Percentiles rank a stretch among this genome's conserved stretches.
Conservation (phyloP, 2,888 invertebrate genomes). For the Chrysolina oricalcia region DNA sequence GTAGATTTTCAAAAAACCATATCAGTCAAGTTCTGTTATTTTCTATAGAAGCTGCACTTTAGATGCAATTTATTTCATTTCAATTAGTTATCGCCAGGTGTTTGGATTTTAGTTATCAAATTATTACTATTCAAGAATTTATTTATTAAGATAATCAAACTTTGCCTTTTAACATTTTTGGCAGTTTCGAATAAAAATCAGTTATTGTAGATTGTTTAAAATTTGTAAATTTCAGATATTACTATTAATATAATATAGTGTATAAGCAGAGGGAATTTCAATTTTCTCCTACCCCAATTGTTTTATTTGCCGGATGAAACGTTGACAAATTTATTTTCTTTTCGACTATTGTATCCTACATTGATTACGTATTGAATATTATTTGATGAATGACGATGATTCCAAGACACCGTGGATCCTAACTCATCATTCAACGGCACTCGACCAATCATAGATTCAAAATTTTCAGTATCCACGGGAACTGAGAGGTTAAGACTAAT, state of each 20-base stretch:
- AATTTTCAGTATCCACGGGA: too few relatives aligned
- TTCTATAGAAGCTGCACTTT: not conserved
- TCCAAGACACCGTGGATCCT: too few relatives aligned
- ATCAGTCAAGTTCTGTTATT: not conserved
- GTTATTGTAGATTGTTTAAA: conserved; percentile 45
- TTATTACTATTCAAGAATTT: not conserved
- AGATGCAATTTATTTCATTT: not conserved
- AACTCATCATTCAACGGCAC: too few relatives aligned
- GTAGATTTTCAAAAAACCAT: not conserved
- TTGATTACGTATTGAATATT: too few relatives aligned
- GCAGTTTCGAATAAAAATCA: conserved; percentile 8
- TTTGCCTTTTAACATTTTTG: conserved; percentile 1
- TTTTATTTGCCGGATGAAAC: too few relatives aligned
- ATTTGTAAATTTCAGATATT: conserved; percentile 51
- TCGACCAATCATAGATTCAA: too few relatives aligned
- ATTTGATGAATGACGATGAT: too few relatives aligned
- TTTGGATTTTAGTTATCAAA: conserved; percentile 8
- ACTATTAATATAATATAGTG: conserved; percentile 40
- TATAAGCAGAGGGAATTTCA: conserved; percentile 10
- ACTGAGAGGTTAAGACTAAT: too few relatives aligned
- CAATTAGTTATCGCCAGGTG: not conserved
- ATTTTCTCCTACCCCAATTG: not conserved
- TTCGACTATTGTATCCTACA: too few relatives aligned
- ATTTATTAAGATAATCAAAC: not conserved
- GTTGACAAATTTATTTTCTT: too few relatives aligned